A percentile compares a stretch with the other conserved stretches of the same genome.
Conservation (phyloP, 1,140 invertebrate species). For the Dufourea novaeangliae region DNA sequence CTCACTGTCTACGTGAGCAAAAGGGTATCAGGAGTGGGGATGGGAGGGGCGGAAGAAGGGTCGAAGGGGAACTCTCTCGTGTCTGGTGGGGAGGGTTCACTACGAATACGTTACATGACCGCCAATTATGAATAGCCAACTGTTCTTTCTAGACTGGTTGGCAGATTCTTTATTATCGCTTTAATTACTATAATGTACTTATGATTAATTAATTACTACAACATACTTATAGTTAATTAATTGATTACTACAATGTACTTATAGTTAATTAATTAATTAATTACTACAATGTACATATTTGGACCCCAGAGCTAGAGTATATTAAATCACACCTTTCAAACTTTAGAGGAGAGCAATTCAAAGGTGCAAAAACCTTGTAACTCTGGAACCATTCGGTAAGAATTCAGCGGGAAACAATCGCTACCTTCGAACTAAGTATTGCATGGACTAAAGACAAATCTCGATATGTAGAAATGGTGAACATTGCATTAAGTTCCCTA, state of each 20-base stretch:
- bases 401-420: too few species aligned
- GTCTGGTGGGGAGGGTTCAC: constrained; percentile 28
- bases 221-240: not conserved
- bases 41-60: not conserved
- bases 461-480: too few species aligned
- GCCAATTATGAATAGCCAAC: constrained; percentile 58
- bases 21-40: constrained; percentile 40
- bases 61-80: constrained; percentile 5
- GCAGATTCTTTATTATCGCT: constrained; percentile 11
- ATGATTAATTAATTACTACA: not conserved
- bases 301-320: too few species aligned
- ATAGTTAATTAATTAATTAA: too few species aligned
- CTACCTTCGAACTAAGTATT: too few species aligned
- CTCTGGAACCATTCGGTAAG: too few species aligned
- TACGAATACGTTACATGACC: constrained; percentile 44
- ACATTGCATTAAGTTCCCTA: too few species aligned
- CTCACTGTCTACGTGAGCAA: constrained; percentile 54
- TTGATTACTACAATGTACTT: not conserved
- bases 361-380: too few species aligned
- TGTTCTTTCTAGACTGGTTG: constrained; percentile 1
- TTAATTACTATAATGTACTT: not conserved
- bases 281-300: too few species aligned
- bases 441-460: too few species aligned
- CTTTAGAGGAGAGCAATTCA: too few species aligned
- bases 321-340: too few species aligned